Percentiles rank a stretch among this genome's conserved stretches.
These are phyloP conservation scores for Nasonia giraulti DNA, from an alignment of 1,140 invertebrate species.

Conservation along the genomic window DNA sequence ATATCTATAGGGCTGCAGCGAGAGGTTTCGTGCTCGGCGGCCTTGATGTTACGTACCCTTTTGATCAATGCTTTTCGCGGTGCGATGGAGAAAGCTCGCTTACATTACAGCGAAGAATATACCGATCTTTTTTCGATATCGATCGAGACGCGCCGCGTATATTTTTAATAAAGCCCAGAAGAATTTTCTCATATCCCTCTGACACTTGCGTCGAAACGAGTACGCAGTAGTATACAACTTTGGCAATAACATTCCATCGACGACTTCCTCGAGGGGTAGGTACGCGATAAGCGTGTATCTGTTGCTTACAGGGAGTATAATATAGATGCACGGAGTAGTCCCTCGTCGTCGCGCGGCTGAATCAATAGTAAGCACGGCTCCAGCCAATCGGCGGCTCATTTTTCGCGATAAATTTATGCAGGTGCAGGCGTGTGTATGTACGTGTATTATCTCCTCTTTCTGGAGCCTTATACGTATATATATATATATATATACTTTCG, in stretches of 20 bases:
- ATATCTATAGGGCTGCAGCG: neutral
- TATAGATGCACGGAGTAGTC: neutral
- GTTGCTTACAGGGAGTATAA: neutral
- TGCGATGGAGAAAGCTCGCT: neutral
- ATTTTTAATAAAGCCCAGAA: too few species aligned
- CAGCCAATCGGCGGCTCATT: neutral
- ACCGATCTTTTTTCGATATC: too few species aligned
- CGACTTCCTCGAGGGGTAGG: too few species aligned
- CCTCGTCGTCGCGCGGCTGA: neutral
- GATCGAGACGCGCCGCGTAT: too few species aligned
- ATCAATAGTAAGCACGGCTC: constrained; percentile 11
- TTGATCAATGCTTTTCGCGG: neutral
- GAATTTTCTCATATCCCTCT: too few species aligned
- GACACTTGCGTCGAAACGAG: too few species aligned
- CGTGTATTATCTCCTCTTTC: too few species aligned
- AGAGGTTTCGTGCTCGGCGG: neutral
- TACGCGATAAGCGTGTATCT: neutral
- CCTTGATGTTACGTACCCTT: neutral
- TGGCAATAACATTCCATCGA: neutral
- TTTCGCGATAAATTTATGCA: constrained; percentile 20
- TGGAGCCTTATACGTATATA: too few species aligned
- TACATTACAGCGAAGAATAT: too few species aligned
- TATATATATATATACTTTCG: too few species aligned
- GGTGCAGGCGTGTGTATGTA: too few species aligned
- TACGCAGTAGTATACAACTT: too few species aligned